phyloP scores from a whole-genome alignment of 2,888 invertebrate genomes.

The Harpalus rufipes region DNA sequence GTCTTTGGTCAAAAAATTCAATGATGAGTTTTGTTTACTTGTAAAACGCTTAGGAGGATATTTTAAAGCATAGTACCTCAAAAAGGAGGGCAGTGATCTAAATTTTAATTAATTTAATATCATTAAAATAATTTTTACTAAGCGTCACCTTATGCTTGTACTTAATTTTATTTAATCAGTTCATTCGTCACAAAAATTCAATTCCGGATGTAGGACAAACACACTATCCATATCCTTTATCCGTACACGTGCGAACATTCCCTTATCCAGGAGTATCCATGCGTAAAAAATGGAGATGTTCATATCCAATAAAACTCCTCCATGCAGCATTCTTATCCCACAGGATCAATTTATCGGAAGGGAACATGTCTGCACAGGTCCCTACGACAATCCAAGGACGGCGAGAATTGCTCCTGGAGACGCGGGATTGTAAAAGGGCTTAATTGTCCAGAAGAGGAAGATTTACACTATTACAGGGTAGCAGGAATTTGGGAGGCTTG shows the following conservation, averaged over 20 bases:
- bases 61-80: no score
- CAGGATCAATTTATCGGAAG: constrained; percentile 62
- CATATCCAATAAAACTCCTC: constrained; percentile 68
- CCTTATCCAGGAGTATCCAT: constrained; percentile 38
- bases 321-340: constrained; percentile 56
- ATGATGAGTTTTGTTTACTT: no score
- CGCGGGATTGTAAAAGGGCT: not conserved
- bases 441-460: constrained; percentile 38
- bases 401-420: constrained; percentile 12
- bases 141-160: no score
- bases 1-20: no score
- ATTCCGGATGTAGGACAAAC: not conserved
- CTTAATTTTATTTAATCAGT: not conserved
- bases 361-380: constrained; percentile 22
- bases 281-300: constrained; percentile 66
- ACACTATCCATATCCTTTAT: not conserved
- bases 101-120: no score
- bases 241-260: constrained; percentile 3
- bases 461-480: not conserved
- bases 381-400: constrained; percentile 20
- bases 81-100: no score
- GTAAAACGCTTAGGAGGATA: no score
- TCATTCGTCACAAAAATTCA: not conserved
- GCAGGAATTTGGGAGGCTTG: no score
- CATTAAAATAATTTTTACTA: no score